Percentiles rank a stretch among this genome's conserved stretches.
Conservation (phyloP, 2,113 vertebrate genomes). For the Elephantulus edwardii region DNA sequence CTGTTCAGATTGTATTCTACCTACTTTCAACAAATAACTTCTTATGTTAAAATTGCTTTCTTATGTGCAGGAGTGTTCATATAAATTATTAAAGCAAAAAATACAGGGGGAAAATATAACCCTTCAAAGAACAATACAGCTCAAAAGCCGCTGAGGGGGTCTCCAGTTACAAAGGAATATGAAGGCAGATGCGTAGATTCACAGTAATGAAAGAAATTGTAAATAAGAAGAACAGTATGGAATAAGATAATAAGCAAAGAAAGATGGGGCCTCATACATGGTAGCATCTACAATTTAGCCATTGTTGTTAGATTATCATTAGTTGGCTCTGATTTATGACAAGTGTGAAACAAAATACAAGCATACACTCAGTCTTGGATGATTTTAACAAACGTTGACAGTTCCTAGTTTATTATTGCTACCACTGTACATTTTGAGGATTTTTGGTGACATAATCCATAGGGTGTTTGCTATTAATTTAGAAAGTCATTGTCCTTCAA, state of each 20-base stretch:
- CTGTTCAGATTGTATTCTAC: too few relatives aligned
- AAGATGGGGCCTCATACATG: background rate
- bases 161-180: background rate
- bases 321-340: background rate
- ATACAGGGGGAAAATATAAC: background rate
- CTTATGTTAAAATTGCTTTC: too few relatives aligned
- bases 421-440: background rate
- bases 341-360: background rate
- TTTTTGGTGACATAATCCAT: too few relatives aligned
- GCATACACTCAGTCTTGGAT: background rate
- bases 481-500: too few relatives aligned
- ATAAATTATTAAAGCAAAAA: background rate
- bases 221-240: background rate
- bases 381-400: background rate
- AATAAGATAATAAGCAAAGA: slow-evolving; percentile 12
- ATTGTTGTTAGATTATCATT: background rate
- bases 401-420: background rate
- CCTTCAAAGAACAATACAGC: background rate
- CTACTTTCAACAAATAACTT: too few relatives aligned
- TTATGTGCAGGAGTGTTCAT: too few relatives aligned
- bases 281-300: background rate
- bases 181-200: background rate
- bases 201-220: background rate
- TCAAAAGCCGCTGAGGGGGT: background rate
- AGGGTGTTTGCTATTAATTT: too few relatives aligned